These are phyloP conservation scores for Vidua macroura DNA, from an alignment of 2,113 vertebrate genomes.

Conservation along the genomic window DNA sequence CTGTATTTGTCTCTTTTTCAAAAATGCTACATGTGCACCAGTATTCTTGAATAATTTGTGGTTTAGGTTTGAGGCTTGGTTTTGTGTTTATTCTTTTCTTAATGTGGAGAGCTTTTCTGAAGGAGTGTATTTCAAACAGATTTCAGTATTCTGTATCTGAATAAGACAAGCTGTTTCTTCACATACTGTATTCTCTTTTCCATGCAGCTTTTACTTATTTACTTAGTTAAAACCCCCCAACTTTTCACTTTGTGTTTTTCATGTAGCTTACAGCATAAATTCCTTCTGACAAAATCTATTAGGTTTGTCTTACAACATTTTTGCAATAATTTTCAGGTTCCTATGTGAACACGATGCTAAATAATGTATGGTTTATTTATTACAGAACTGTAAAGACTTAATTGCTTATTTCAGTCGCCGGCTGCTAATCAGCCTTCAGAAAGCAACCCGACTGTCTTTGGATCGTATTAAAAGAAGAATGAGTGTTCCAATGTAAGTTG, in stretches of 20 bases:
- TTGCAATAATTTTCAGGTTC: background rate
- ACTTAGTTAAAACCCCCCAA: background rate
- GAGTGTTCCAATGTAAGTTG: conserved; percentile 72
- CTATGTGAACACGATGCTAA: background rate
- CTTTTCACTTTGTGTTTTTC: background rate
- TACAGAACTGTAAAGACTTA: conserved; percentile 80
- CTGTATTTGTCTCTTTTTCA: background rate
- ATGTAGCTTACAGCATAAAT: background rate
- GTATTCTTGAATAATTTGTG: background rate
- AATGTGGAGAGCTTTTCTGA: background rate
- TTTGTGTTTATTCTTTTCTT: background rate
- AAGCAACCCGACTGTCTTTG: conserved; percentile 77
- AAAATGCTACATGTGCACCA: background rate
- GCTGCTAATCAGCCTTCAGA: conserved; percentile 78
- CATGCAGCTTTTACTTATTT: background rate
- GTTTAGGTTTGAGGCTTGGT: background rate
- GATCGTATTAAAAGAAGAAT: conserved; percentile 80
- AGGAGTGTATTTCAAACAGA: background rate
- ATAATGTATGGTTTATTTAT: background rate
- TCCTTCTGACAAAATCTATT: background rate
- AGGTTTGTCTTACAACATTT: background rate
- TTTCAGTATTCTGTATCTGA: background rate
- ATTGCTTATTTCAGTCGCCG: conserved; percentile 76
- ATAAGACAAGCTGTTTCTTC: background rate
- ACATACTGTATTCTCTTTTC: background rate